Base-by-base conservation (phyloP, 2,113 vertebrate genomes). In the Channa argus region DNA sequence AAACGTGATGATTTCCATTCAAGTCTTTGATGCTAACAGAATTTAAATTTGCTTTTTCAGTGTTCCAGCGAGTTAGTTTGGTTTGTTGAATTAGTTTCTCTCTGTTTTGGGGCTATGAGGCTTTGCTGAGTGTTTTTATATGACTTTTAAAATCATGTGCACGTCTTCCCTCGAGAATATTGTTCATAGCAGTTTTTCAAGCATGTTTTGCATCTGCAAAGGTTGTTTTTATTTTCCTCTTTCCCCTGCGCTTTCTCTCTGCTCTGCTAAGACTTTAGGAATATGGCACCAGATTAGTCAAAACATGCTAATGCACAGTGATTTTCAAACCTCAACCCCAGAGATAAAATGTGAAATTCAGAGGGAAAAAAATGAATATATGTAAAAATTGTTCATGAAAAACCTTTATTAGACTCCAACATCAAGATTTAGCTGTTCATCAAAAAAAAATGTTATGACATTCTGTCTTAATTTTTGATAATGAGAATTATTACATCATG, bases 221-320 rank as follows among this genome's bases (percentile, higher is more conserved):
- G 39, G 8, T 34, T 52, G 34, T 63, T 64, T 58, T 44, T 9
- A 41, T 36, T 65, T 51, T 9, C 10, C 9, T 8, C 8, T 8
- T 6, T 58, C 36, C 36, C 8, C 45, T 66, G 36, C 36, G 4
- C 5, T 39, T 33, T 44, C 8, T 63, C 33, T 33, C 10, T 52
- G 45, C n/a, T 71, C 38, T 6, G 45, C 49, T 54, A n/a, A 38
- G 46, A 59, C 59, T 69, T 69, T 46, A 52, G 54, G 52, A 52
- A 5, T 58, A 68, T 15, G 15, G 44, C 15, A 51, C 36, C 13
- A 69, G 75, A 76, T 86, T 76, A 77, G 67, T 80, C 34, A 58
- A 73, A 72, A 55, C 37, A 68, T 60, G 63, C 37, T 65, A 79
- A 78, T 74, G 50, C 73, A 78, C 43, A 51, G 66, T 13, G 70